phyloP scores from a whole-genome alignment of 2,797 vertebrate species.

The Pangasius larnaudii region DNA sequence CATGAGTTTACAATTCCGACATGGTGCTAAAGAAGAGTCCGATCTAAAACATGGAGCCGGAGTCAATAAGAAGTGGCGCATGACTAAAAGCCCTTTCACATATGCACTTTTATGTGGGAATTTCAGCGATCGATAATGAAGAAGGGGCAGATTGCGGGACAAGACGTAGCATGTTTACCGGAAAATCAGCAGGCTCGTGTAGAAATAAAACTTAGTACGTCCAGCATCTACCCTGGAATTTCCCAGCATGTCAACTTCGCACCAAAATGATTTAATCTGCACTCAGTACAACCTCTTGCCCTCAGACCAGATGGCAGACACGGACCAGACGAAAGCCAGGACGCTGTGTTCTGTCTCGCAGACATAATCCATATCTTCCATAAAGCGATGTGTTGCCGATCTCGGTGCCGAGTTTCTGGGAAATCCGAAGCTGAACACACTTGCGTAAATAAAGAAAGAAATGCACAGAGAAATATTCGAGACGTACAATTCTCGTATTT shows the following conservation, averaged over 20 bases:
- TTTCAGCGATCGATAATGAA: not conserved
- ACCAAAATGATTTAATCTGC: not conserved
- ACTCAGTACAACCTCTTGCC: not conserved
- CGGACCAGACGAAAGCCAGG: not conserved
- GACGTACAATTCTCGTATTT: not conserved
- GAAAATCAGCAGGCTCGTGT: not conserved
- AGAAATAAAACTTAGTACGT: not conserved
- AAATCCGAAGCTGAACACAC: not conserved
- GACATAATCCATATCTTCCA: not conserved
- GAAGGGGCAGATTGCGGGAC: not conserved
- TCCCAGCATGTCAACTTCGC: not conserved
- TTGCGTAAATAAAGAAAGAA: not conserved
- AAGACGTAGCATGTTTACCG: not conserved
- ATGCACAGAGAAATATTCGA: not conserved
- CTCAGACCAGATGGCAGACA: not conserved
- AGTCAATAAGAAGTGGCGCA: not conserved
- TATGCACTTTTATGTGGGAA: not conserved
- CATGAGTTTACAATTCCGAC: not conserved
- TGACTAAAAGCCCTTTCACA: not conserved
- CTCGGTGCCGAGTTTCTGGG: not conserved
- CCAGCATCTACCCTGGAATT: not conserved
- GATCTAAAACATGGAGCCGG: not conserved
- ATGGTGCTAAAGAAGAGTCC: not conserved
- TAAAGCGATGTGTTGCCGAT: not conserved
- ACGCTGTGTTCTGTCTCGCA: not conserved